Evolutionary conservation across 2,113 vertebrate species (phyloP).

Genomic region (Silurus asotus): DNA sequence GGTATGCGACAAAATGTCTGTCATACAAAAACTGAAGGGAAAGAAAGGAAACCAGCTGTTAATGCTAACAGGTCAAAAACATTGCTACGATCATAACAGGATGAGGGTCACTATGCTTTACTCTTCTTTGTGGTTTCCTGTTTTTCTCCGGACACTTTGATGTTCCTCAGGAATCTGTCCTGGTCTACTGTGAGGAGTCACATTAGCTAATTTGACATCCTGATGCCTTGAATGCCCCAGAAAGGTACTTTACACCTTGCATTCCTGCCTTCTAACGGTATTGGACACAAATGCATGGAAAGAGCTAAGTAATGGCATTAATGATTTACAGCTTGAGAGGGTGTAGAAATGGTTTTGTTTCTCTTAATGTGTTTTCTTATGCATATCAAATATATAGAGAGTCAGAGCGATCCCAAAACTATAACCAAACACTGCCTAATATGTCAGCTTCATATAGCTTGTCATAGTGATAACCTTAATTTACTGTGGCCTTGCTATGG

Average conservation of each 20-base stretch:
- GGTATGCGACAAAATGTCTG: constrained; percentile 14
- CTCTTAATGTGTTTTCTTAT: not conserved
- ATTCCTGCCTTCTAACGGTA: not conserved
- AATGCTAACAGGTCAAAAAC: constrained; percentile 9
- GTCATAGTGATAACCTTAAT: not conserved
- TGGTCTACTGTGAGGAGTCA: constrained; percentile 12
- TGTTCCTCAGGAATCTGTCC: constrained; percentile 1
- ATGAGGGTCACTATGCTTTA: constrained; percentile 25
- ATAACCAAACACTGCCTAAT: not conserved
- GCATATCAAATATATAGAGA: not conserved
- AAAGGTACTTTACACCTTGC: not conserved
- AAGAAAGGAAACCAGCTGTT: constrained; percentile 33
- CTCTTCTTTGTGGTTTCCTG: constrained; percentile 30
- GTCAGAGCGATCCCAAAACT: not conserved
- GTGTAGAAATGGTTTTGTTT: not conserved
- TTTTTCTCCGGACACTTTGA: constrained; percentile 30
- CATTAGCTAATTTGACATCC: not conserved
- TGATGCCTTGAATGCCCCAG: not conserved
- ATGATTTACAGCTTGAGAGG: not conserved
- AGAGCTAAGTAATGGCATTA: not conserved
- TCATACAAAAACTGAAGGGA: not conserved
- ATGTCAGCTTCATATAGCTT: not conserved
- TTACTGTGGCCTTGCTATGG: not conserved
- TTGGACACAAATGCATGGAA: not conserved
- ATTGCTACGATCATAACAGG: constrained; percentile 30